phyloP scores from a whole-genome alignment of 30 jellyfish, hydroid and myxozoan species.

The Clytia hemisphaerica region DNA sequence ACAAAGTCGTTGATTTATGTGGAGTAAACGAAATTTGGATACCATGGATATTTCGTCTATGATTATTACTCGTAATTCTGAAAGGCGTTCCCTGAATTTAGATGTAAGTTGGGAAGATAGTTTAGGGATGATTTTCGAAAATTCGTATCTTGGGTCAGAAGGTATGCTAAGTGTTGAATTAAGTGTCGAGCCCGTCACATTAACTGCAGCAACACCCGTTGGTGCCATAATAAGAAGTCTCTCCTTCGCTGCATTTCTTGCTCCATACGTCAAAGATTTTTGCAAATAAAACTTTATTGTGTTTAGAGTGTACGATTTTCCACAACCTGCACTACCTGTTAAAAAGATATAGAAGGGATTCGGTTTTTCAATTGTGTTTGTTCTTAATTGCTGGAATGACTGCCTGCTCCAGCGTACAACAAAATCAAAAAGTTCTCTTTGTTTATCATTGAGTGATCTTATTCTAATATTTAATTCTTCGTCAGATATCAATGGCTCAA shows the following conservation, averaged over 20 bases:
- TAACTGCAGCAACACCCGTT: conserved; percentile 3
- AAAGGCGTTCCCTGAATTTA: background rate
- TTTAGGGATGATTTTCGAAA: background rate
- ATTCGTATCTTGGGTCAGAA: no score
- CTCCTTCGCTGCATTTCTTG: background rate
- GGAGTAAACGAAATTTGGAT: background rate
- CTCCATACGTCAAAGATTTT: background rate
- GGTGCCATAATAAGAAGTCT: conserved; percentile 10
- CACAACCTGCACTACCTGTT: conserved; percentile 29
- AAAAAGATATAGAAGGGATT: background rate
- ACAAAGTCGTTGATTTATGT: background rate
- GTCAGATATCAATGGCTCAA: no score
- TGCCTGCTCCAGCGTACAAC: background rate
- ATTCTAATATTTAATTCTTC: background rate
- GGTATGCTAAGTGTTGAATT: conserved; percentile 1
- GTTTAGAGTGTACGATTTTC: background rate
- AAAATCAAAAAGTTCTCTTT: background rate
- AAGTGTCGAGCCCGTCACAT: background rate
- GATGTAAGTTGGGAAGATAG: background rate
- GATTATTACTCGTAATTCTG: background rate
- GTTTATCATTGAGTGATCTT: background rate
- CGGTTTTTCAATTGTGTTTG: background rate
- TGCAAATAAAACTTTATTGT: background rate
- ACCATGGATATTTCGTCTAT: conserved; percentile 24
- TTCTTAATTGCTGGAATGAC: background rate